These are phyloP conservation scores for Aix galericulata DNA, from an alignment of 2,113 vertebrate species.

Conservation along the genomic window DNA sequence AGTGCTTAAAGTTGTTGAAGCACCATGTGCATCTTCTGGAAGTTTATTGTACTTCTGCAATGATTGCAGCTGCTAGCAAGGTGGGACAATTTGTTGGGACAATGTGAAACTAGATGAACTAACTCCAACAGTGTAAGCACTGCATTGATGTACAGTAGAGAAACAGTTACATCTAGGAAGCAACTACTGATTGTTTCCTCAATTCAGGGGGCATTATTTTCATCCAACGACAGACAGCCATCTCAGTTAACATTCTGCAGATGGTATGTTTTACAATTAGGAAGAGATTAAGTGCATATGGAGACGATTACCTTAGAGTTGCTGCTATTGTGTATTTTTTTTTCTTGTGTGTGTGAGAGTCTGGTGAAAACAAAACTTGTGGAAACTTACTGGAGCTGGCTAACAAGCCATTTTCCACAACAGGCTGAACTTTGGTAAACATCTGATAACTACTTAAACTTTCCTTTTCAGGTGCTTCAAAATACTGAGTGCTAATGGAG, in stretches of 20 bases:
- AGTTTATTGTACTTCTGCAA: neutral
- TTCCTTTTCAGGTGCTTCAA: slow-evolving; percentile 89
- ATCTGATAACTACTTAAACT: neutral
- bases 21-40: neutral
- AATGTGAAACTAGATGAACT: neutral
- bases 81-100: neutral
- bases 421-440: neutral
- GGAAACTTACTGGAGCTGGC: neutral
- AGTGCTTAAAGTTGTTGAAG: neutral
- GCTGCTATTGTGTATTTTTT: neutral
- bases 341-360: neutral
- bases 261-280: neutral
- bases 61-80: neutral
- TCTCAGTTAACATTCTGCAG: neutral
- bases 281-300: neutral
- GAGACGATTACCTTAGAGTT: neutral
- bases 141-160: neutral
- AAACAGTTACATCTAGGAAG: neutral
- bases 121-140: neutral
- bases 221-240: neutral
- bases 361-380: neutral
- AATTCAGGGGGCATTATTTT: neutral
- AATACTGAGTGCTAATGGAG: slow-evolving; percentile 90
- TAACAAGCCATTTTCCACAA: neutral
- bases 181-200: neutral